Conservation (phyloP, 2,797 vertebrate genomes). For the Amblyraja radiata region DNA sequence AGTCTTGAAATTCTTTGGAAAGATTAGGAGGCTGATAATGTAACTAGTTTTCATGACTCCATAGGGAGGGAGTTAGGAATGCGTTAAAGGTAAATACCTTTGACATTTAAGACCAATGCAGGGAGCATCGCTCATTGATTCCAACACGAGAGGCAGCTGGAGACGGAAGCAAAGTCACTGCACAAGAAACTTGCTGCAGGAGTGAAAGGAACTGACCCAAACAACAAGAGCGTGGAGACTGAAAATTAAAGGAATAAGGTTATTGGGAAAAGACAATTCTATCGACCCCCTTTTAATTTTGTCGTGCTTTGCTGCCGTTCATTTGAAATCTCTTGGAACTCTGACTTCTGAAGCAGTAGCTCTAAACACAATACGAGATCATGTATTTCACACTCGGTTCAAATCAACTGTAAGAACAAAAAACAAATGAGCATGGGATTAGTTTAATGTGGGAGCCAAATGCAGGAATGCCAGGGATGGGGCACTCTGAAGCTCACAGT, state of each 20-base stretch:
- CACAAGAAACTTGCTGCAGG: neutral
- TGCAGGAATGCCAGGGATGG: neutral
- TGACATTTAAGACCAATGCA: neutral
- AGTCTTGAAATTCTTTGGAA: neutral
- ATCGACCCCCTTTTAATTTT: neutral
- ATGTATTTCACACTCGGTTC: neutral
- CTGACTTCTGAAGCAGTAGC: neutral
- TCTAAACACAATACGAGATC: neutral
- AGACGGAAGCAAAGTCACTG: neutral
- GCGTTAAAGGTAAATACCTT: neutral
- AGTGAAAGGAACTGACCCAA: neutral
- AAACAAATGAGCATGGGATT: neutral
- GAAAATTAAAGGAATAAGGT: neutral
- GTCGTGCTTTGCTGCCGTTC: neutral
- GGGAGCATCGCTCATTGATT: neutral
- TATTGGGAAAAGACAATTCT: neutral
- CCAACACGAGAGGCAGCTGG: neutral
- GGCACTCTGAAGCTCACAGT: neutral
- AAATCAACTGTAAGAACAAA: constrained; percentile 18
- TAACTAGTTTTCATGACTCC: neutral
- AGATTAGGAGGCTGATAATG: neutral
- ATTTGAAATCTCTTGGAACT: neutral
- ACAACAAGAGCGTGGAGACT: no score
- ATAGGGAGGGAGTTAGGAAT: neutral
- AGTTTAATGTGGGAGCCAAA: constrained; percentile 3